Conservation (phyloP, 2,888 invertebrate species). For the Tipula helvola region DNA sequence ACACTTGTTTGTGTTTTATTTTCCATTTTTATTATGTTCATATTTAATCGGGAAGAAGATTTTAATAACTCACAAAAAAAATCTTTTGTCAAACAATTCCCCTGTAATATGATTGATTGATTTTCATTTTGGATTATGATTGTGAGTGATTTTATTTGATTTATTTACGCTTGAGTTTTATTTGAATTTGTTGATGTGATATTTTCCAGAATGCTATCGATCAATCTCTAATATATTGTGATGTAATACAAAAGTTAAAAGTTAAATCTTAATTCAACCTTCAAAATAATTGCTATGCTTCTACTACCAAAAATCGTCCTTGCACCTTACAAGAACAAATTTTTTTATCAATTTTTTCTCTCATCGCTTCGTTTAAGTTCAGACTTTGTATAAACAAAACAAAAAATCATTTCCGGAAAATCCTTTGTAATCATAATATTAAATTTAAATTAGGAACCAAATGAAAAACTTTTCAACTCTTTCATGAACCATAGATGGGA, state of each 20-base stretch:
- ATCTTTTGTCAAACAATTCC: background rate
- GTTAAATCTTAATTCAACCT: too few species aligned
- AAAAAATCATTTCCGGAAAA: background rate
- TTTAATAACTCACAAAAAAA: background rate
- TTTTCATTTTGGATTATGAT: background rate
- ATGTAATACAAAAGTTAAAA: too few species aligned
- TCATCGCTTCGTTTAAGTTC: background rate
- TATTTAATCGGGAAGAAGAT: background rate
- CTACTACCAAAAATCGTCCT: background rate
- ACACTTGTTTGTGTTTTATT: background rate
- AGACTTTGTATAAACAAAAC: background rate
- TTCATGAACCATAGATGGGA: background rate
- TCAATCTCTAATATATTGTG: too few species aligned
- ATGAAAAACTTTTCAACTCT: background rate
- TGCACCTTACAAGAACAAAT: background rate
- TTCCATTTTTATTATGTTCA: background rate
- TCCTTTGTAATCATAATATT: background rate
- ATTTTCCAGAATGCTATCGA: too few species aligned
- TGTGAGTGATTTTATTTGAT: background rate
- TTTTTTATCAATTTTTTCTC: background rate
- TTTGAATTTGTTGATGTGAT: too few species aligned
- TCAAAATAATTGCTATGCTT: too few species aligned
- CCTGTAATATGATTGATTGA: background rate
- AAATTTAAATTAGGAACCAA: background rate
- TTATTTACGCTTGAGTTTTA: too few species aligned